A percentile compares a stretch with the other conserved stretches of the same genome.
Evolutionary conservation across 2,888 invertebrate species (phyloP).

Genomic region (Lapara coniferarum): DNA sequence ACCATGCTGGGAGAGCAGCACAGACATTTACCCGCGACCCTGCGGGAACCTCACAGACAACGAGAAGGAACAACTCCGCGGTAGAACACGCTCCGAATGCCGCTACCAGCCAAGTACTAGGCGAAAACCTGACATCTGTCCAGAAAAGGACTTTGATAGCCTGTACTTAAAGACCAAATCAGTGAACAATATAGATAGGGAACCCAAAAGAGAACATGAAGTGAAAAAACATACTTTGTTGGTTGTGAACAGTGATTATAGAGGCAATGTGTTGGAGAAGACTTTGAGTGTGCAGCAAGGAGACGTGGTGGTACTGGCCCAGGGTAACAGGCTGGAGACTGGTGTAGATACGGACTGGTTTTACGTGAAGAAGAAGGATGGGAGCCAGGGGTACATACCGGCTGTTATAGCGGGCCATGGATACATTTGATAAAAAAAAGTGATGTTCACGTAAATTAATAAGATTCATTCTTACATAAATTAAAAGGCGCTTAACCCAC

Average conservation of each 20-base stretch:
- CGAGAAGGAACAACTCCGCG: slow-evolving; percentile 86
- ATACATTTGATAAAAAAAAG: slow-evolving; percentile 80
- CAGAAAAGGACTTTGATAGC: slow-evolving; percentile 89
- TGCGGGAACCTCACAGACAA: slow-evolving; percentile 92
- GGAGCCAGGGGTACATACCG: slow-evolving; percentile 90
- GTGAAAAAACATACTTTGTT: slow-evolving; percentile 87
- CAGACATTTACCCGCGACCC: slow-evolving; percentile 91
- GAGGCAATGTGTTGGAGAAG: slow-evolving; percentile 81
- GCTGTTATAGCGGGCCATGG: slow-evolving; percentile 91
- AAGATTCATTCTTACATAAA: too few relatives aligned
- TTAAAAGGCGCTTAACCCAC: too few relatives aligned
- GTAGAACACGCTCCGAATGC: slow-evolving; percentile 87
- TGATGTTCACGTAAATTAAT: too few relatives aligned
- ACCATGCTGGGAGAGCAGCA: slow-evolving; percentile 92
- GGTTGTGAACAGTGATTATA: slow-evolving; percentile 87
- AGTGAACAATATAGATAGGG: slow-evolving; percentile 61
- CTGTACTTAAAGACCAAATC: slow-evolving; percentile 85
- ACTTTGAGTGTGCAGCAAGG: slow-evolving; percentile 87
- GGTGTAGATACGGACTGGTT: slow-evolving; percentile 89
- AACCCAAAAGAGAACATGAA: slow-evolving; percentile 49
- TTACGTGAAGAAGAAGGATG: slow-evolving; percentile 88
- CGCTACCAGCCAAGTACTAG: slow-evolving; percentile 78
- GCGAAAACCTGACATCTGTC: slow-evolving; percentile 76
- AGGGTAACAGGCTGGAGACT: slow-evolving; percentile 62
- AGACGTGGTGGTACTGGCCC: slow-evolving; percentile 88